Conservation (phyloP, 2,888 invertebrate species). For the Idaea biselata region DNA sequence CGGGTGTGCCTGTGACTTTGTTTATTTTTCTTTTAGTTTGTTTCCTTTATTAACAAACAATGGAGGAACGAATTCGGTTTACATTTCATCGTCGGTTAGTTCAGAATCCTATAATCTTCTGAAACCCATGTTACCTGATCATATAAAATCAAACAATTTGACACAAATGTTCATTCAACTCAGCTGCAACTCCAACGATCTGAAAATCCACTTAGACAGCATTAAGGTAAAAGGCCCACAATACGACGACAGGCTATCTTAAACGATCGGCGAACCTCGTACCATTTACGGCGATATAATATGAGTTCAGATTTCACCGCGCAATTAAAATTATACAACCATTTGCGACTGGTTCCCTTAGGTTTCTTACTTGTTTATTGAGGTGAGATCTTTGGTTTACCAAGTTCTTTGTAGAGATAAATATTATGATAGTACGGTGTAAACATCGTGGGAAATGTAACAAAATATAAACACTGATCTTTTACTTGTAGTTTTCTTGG, state of each 20-base stretch:
- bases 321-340: constrained; percentile 35
- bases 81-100: too few species aligned
- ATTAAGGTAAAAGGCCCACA: constrained; percentile 1
- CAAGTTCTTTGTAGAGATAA: not conserved
- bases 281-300: constrained; percentile 27
- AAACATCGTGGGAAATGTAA: not conserved
- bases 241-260: not conserved
- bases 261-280: not conserved
- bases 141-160: not conserved
- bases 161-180: not conserved
- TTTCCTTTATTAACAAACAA: too few species aligned
- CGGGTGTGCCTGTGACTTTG: too few species aligned
- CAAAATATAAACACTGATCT: not conserved
- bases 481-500: too few species aligned
- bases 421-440: not conserved
- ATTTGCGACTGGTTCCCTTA: constrained; percentile 17
- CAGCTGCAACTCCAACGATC: not conserved
- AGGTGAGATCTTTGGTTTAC: constrained; percentile 2
- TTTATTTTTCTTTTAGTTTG: too few species aligned
- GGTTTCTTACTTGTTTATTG: not conserved
- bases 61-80: too few species aligned
- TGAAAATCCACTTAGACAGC: not conserved
- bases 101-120: not conserved
- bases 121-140: not conserved
- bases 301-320: constrained; percentile 30